These are phyloP conservation scores for Trichomalopsis sarcophagae DNA, from an alignment of 1,140 invertebrate species.

Conservation along the genomic window DNA sequence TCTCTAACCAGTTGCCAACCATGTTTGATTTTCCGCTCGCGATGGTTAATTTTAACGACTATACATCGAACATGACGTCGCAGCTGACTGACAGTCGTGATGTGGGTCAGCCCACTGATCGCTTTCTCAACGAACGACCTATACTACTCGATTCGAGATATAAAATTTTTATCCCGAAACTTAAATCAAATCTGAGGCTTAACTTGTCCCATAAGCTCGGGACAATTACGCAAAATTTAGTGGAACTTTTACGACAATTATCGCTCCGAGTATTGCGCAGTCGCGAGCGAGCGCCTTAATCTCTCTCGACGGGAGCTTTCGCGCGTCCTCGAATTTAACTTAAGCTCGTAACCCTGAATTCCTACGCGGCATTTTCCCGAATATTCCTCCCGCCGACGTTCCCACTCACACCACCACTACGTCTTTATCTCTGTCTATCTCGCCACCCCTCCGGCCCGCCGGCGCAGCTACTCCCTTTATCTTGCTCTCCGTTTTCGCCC, in stretches of 20 bases:
- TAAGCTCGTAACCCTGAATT: conserved; percentile 37
- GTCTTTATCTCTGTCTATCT: neutral
- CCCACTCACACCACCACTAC: neutral
- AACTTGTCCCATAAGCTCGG: conserved; percentile 18
- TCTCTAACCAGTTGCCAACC: neutral
- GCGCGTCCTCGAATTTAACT: conserved; percentile 38
- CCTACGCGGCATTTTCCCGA: conserved; percentile 19
- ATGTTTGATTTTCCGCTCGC: neutral
- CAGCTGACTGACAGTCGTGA: no score
- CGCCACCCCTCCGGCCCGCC: neutral
- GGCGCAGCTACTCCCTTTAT: neutral
- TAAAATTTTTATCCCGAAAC: neutral
- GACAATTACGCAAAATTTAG: conserved; percentile 33
- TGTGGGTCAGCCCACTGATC: no score
- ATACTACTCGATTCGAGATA: neutral
- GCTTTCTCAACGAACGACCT: neutral
- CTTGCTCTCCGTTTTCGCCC: neutral
- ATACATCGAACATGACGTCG: no score
- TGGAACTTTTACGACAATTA: conserved; percentile 37
- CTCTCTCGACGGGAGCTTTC: conserved; percentile 30
- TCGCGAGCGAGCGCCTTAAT: conserved; percentile 24
- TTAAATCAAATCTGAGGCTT: conserved; percentile 10
- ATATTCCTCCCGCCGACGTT: conserved; percentile 17
- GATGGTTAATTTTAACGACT: neutral
- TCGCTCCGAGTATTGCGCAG: conserved; percentile 28